Base-by-base conservation (phyloP, 2,888 invertebrate species). In the Polietes domitor region DNA sequence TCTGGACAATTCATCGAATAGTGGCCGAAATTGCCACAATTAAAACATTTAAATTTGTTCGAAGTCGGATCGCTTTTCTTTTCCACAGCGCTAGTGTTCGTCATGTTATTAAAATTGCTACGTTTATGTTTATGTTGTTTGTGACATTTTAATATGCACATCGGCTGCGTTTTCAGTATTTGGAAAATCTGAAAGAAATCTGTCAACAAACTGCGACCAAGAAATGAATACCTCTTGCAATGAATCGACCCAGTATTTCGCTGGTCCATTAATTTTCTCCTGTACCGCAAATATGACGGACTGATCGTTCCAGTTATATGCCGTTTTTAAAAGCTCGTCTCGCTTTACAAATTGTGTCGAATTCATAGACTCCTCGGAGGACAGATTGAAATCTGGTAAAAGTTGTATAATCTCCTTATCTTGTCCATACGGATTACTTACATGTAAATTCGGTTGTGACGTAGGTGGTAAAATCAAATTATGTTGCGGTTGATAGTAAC, bases 221-320 rank as follows among this genome's bases (percentile, higher is more conserved):
- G 50, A 71, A 1, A 50, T 10, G 21, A 83, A 80, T n/a, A 74
- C 71, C 1, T 37, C 55, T 26, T 79, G 55, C 6, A 61, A 9
- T 17, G 77, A 75, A 55, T 85, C 84, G 0, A 82, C 71, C 82
- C 81, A 77, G 17, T 68, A 73, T 32, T 74, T 82, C 2, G 82
- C 74, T 1, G 72, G 24, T 10, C 83, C 84, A 6, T 43, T 15
- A 68, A 80, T 65, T 63, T 82, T 85, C 19, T 84, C 80, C 32
- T 85, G 82, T 1, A 82, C 77, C 12, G 76, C 75, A 17, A 80
- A 85, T 37, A 84, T 10, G 2, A 84, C 17, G 0, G 65, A 50
- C 9, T 78, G 77, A 28, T 85, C 74, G 26, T 74, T 70, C 83
- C 82, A 85, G 9, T 21, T n/a, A 41, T 84, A 85, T 1, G 80